Evolutionary conservation across 2,113 vertebrate genomes (phyloP), one percentile per base, ranked within the genome.

Genomic region (Pagrus major): DNA sequence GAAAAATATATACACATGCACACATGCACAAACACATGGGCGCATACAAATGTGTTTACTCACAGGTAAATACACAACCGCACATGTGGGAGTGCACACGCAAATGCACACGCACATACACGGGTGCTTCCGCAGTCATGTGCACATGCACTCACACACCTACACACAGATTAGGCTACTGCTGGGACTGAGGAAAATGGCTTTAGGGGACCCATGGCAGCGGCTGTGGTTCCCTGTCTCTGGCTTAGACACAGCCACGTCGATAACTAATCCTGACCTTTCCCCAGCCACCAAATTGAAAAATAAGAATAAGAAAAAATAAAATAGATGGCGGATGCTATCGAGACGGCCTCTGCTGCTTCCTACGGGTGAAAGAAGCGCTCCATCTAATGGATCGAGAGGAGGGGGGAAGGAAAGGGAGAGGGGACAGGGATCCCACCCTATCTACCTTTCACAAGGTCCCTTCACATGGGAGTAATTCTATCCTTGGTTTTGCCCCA

Each of bases 221-320:
- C 54, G 69, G 81, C 83, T 81, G 84, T 88, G 89, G 89, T 89
- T 92, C 89, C 88, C 84, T 39, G 88, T 93, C 81, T 89, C 89
- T 83, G 85, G 90, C 91, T 94, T 90, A 92, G 90, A 93, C 91
- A 89, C 86, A 86, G 87, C 92, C 91, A 88, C 90, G 94, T 95
- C 93, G 92, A 95, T 95, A 95, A 95, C 93, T 94, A 95, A 95
- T 95, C 92, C 94, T 94, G 93, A 95, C 95, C 95, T 95, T 95
- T 94, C 85, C 86, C 88, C 89, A 83, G 91, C 86, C 86, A 58
- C 90, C 91, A 95, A 94, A 95, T 95, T 94, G 93, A 94, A 95
- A 95, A 94, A 94, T 94, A 94, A 93, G 93, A 93, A 93, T 93
- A 94, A 93, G 91, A 86, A 91, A 92, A 92, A 93, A 93, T 93